These are phyloP conservation scores for Branchinecta lynchi DNA, from an alignment of 1,140 invertebrate species.

Conservation along the genomic window DNA sequence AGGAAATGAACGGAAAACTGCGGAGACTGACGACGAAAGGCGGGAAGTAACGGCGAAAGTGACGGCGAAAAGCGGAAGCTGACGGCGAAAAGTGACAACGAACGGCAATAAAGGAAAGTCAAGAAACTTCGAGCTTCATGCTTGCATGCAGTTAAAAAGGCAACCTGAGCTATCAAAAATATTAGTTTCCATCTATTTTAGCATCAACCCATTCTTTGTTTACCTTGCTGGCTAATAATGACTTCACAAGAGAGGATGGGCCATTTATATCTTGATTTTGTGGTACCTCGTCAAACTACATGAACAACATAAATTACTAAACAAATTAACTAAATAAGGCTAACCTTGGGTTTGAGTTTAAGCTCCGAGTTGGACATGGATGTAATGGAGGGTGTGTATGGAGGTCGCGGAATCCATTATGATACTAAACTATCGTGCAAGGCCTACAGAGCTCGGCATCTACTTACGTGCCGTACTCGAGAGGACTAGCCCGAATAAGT, in stretches of 20 bases:
- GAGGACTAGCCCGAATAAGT: too few species aligned
- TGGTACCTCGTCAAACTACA: slow-evolving; percentile 15
- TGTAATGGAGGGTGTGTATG: too few species aligned
- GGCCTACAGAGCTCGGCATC: too few species aligned
- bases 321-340: too few species aligned
- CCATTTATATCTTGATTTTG: slow-evolving; percentile 12
- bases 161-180: too few species aligned
- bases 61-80: neutral
- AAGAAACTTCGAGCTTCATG: too few species aligned
- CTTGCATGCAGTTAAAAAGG: too few species aligned
- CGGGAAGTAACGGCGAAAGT: neutral
- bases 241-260: slow-evolving; percentile 58
- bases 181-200: neutral
- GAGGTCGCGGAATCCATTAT: too few species aligned
- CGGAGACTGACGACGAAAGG: neutral
- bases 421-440: too few species aligned
- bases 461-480: too few species aligned
- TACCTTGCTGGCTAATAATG: slow-evolving; percentile 68
- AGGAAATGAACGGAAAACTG: neutral
- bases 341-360: too few species aligned
- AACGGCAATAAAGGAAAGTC: neutral
- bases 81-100: neutral
- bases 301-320: slow-evolving; percentile 3
- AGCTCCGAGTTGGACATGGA: too few species aligned
- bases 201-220: slow-evolving; percentile 27